Conservation (phyloP, 2,113 vertebrate species). For the Phrynocephalus versicolor region DNA sequence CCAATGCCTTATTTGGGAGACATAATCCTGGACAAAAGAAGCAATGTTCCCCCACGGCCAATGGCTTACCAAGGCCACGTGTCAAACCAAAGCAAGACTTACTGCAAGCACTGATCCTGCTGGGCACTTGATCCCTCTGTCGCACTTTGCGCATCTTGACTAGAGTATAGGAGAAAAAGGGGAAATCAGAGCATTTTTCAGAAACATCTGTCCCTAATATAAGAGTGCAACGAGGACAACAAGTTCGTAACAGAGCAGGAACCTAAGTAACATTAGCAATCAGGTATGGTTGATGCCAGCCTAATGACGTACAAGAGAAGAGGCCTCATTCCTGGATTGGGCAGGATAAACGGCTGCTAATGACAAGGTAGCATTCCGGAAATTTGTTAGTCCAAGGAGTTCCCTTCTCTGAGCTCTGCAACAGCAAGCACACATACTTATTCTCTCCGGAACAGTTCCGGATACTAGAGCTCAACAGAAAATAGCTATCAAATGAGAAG, state of each 20-base stretch:
- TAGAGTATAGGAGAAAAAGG: slow-evolving; percentile 35
- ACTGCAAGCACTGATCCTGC: slow-evolving; percentile 65
- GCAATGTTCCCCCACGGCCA: not conserved
- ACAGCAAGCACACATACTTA: no score
- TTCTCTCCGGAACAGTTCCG: no score
- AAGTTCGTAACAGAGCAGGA: not conserved
- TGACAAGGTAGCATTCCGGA: no score
- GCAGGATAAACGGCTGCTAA: no score
- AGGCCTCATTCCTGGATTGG: no score
- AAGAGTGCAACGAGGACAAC: slow-evolving; percentile 1
- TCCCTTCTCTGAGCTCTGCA: no score
- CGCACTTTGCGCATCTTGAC: slow-evolving; percentile 65
- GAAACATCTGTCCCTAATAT: not conserved
- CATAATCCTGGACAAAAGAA: slow-evolving; percentile 19
- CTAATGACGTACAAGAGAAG: no score
- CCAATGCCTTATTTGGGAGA: not conserved
- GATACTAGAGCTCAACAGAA: no score
- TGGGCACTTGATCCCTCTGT: slow-evolving; percentile 70
- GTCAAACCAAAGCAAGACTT: slow-evolving; percentile 42
- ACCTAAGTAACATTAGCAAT: not conserved
- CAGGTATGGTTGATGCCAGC: no score
- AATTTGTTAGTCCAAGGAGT: no score
- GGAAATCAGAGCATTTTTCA: slow-evolving; percentile 49
- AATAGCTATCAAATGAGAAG: no score
- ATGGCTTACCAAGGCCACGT: not conserved